Evolutionary conservation across 2,113 vertebrate species (phyloP).

Genomic region (Chloropsis cyanopogon): DNA sequence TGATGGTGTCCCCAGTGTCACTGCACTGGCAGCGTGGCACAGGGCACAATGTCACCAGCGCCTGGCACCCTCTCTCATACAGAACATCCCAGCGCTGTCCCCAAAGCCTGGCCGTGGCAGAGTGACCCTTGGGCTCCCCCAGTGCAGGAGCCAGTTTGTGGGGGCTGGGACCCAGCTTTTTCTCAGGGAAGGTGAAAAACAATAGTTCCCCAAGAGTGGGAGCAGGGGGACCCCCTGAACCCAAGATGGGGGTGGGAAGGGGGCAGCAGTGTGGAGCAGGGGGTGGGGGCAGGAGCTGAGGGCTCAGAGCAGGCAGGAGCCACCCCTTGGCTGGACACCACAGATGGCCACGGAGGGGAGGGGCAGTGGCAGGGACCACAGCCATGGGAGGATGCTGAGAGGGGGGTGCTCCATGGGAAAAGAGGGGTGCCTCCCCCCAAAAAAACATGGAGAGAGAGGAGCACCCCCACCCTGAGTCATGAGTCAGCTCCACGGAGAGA

Average conservation of each 20-base stretch:
- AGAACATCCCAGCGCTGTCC: fast-evolving
- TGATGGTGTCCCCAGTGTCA: not conserved
- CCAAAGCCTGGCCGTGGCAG: not conserved
- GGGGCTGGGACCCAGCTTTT: not conserved
- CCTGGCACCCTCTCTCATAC: not conserved
- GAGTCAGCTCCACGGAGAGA: not conserved
- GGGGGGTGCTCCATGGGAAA: too few relatives aligned
- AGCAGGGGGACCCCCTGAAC: not conserved
- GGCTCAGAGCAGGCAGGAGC: not conserved
- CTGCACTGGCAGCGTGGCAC: not conserved
- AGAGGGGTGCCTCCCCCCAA: not conserved
- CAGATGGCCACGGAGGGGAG: fast-evolving
- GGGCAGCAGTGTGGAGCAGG: not conserved
- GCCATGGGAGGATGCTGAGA: not conserved
- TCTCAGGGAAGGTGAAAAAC: not conserved
- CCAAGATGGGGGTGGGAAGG: fast-evolving
- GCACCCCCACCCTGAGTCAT: not conserved
- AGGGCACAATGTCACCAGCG: not conserved
- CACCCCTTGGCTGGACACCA: not conserved
- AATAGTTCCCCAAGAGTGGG: fast-evolving
- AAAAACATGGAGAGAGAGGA: not conserved
- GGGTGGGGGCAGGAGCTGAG: not conserved
- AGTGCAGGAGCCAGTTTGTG: not conserved
- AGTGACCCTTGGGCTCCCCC: not conserved
- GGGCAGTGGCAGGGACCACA: fast-evolving